Conservation (phyloP, 1,140 invertebrate genomes). For the Drosophila aff. region DNA sequence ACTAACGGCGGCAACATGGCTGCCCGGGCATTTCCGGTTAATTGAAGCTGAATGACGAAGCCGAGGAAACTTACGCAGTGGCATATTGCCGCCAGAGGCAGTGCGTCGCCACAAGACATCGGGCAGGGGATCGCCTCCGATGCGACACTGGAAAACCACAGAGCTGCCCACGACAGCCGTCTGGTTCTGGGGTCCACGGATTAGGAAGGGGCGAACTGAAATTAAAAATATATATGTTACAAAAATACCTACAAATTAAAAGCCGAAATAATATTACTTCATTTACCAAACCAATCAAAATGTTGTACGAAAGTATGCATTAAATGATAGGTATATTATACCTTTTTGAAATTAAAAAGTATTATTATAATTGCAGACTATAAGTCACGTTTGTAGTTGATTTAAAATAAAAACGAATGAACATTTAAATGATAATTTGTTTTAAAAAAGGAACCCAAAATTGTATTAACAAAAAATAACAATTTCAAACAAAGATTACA, state of each 20-base stretch:
- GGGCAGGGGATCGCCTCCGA: constrained; percentile 91
- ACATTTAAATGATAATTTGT: background rate
- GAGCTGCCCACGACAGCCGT: constrained; percentile 90
- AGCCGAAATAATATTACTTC: too few species aligned
- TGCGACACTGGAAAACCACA: constrained; percentile 92
- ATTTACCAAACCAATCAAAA: too few species aligned
- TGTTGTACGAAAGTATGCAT: too few species aligned
- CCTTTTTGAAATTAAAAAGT: too few species aligned
- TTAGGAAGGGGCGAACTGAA: constrained; percentile 92
- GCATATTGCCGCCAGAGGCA: constrained; percentile 90
- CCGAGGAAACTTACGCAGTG: constrained; percentile 86
- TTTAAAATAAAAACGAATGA: background rate
- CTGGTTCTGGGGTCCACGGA: constrained; percentile 91
- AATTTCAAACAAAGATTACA: background rate
- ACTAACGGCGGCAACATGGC: constrained; percentile 52
- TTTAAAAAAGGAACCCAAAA: background rate
- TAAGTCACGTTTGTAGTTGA: background rate
- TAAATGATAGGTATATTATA: too few species aligned
- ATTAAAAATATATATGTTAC: background rate
- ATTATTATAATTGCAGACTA: background rate
- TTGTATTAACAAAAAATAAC: background rate
- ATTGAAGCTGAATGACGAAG: constrained; percentile 64
- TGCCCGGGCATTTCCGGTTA: constrained; percentile 65
- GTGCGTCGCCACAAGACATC: constrained; percentile 91
- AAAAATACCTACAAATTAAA: background rate